These are phyloP conservation scores for Hemitrygon akajei DNA, from an alignment of 2,797 vertebrate species.

Conservation along the genomic window DNA sequence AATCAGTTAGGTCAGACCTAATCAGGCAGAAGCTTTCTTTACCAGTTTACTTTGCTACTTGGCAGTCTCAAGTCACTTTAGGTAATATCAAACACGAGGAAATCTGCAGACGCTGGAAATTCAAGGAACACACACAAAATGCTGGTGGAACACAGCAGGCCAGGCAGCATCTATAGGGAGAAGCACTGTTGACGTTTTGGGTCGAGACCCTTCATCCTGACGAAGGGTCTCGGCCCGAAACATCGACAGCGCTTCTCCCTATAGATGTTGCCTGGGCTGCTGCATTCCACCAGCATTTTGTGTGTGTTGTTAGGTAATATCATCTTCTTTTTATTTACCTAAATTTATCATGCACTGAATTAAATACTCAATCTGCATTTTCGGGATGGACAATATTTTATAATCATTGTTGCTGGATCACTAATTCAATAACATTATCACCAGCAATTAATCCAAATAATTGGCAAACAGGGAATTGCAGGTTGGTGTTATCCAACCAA, in stretches of 20 bases:
- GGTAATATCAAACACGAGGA: neutral
- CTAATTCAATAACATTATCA: neutral
- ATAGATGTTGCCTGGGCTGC: too few species aligned
- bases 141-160: too few species aligned
- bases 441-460: neutral
- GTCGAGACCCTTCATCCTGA: too few species aligned
- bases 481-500: neutral
- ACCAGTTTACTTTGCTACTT: neutral
- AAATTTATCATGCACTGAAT: neutral
- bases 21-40: neutral
- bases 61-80: neutral
- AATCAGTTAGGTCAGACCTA: neutral
- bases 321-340: neutral
- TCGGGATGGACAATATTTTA: neutral
- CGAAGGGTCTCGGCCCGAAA: too few species aligned
- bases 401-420: neutral
- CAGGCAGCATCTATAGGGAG: too few species aligned
- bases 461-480: neutral
- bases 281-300: too few species aligned
- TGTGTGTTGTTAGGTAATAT: neutral
- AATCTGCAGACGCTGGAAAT: too few species aligned
- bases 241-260: too few species aligned
- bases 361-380: neutral
- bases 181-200: too few species aligned
- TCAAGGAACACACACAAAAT: too few species aligned